Percentiles rank a stretch among this genome's conserved stretches.
These are phyloP conservation scores for Monopis laevigella DNA, from an alignment of 2,888 invertebrate species.

Conservation along the genomic window DNA sequence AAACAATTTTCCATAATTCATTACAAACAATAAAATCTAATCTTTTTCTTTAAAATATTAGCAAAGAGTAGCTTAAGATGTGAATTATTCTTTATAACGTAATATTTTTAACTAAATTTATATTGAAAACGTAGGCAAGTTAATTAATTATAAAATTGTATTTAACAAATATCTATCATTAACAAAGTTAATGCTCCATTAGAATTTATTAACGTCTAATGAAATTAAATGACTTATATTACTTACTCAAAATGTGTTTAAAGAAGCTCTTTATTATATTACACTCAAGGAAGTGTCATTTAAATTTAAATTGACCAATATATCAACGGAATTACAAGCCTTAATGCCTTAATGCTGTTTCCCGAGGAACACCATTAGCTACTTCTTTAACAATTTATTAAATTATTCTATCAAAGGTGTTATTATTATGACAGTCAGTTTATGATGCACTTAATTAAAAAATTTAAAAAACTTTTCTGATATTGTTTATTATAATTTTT, in stretches of 20 bases:
- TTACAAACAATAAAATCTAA: no score
- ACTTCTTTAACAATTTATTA: slow-evolving; percentile 24
- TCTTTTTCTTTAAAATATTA: no score
- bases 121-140: no score
- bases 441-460: no score
- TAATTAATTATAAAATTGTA: neutral
- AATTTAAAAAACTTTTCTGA: no score
- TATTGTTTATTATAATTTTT: no score
- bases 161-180: neutral
- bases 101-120: no score
- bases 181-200: slow-evolving; percentile 7
- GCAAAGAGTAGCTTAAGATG: no score
- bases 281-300: slow-evolving; percentile 27
- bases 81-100: no score
- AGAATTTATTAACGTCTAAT: slow-evolving; percentile 7
- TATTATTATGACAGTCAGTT: no score
- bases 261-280: slow-evolving; percentile 23
- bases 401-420: slow-evolving; percentile 18
- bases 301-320: slow-evolving; percentile 32
- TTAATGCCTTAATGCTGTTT: slow-evolving; percentile 27
- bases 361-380: slow-evolving; percentile 21
- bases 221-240: slow-evolving; percentile 8
- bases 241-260: slow-evolving; percentile 23
- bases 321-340: slow-evolving; percentile 28
- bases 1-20: no score